phyloP scores from a whole-genome alignment of 2,888 invertebrate genomes.

The Morpho helenor region DNA sequence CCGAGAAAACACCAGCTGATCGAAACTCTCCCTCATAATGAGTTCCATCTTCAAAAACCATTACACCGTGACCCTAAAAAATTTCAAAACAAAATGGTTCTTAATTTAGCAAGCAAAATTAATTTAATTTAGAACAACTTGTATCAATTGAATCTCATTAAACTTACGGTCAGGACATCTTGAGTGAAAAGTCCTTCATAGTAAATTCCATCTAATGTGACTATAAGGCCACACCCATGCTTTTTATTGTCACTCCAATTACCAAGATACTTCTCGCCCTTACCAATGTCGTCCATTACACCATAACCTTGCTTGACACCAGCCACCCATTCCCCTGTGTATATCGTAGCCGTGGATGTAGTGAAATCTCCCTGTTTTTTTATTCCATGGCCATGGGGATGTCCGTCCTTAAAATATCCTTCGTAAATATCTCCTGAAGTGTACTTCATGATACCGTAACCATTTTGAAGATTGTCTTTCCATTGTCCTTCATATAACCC shows the following conservation, averaged over 20 bases:
- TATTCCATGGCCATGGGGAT: slow-evolving; percentile 91
- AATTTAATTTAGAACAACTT: neutral
- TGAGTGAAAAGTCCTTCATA: slow-evolving; percentile 93
- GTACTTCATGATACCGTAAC: slow-evolving; percentile 87
- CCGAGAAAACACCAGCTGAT: slow-evolving; percentile 87
- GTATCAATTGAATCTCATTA: neutral
- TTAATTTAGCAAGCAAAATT: neutral
- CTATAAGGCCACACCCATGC: slow-evolving; percentile 91
- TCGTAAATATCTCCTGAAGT: slow-evolving; percentile 89
- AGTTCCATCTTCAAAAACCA: slow-evolving; percentile 92
- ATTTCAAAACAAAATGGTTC: neutral
- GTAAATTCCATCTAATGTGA: slow-evolving; percentile 93
- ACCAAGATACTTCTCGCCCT: slow-evolving; percentile 94
- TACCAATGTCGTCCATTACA: slow-evolving; percentile 91
- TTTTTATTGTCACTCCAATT: slow-evolving; percentile 92
- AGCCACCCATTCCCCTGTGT: slow-evolving; percentile 92
- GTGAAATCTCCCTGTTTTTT: slow-evolving; percentile 89
- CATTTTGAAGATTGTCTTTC: slow-evolving; percentile 91
- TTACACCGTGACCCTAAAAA: slow-evolving; percentile 90
- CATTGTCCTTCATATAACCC: slow-evolving; percentile 89
- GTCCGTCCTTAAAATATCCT: slow-evolving; percentile 91
- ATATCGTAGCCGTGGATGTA: slow-evolving; percentile 86
- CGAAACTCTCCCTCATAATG: slow-evolving; percentile 94
- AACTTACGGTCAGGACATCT: slow-evolving; percentile 85
- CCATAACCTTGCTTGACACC: slow-evolving; percentile 92